Base-by-base conservation (phyloP, 2,113 vertebrate genomes). In the Lampris incognitus region DNA sequence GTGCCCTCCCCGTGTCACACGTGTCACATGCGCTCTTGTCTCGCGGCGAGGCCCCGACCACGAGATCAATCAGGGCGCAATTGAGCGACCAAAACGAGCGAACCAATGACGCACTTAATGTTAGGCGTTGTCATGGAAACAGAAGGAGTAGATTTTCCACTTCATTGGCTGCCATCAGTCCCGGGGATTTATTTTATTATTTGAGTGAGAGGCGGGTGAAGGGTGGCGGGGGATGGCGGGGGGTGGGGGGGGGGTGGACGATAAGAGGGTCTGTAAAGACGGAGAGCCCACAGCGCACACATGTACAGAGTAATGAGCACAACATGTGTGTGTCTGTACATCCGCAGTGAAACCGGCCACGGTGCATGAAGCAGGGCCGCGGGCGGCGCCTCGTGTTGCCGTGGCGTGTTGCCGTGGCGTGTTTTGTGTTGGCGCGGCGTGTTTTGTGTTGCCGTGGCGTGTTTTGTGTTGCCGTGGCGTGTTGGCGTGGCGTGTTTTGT, bases 111-210 rank as follows among this genome's bases (percentile, higher is more conserved):
- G 69, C 65, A 79, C 88, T 84, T 88, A 83, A 85, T 90, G 86
- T 89, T 87, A 84, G 82, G 63, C 46, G 91, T 91, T 84, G 88
- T 77, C 88, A 90, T 90, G 87, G 92, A 88, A 91, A 93, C 87
- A 62, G 39, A 0, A 63, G 66, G 63, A 75, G 69, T 78, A 86
- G 83, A 90, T 91, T 85, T 88, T 87, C 83, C 72, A 67, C 84
- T 87, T 84, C 81, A 73, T 81, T 80, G 78, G 52, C 7, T 72
- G 50, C 59, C 52, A 58, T 80, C 64, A 74, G 66, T 81, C 78
- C 57, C 13, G 62, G 71, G 85, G 73, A 77, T n/a, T 68, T 84
- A 82, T 71, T 39, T 0, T 48, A 41, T 88, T 57, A 78, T 86
- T 79, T 87, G 65, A 49, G 64, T 68, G 78, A 62, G 9, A 82